phyloP scores from a whole-genome alignment of 2,113 vertebrate species.

The Pygathrix nemaeus region DNA sequence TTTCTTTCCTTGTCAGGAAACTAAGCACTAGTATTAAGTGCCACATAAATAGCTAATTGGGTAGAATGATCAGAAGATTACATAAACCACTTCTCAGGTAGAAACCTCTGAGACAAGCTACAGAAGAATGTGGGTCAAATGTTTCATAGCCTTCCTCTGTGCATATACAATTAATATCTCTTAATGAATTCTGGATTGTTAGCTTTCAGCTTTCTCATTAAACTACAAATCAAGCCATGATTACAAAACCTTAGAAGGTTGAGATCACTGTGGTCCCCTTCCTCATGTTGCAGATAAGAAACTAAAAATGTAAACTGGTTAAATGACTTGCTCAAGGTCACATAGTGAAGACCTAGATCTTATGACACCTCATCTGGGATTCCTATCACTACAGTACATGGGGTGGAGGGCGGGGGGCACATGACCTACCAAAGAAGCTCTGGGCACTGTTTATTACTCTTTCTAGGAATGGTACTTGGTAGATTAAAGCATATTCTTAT shows the following conservation, averaged over 20 bases:
- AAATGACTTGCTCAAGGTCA: conserved; percentile 28
- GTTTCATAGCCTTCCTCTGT: not conserved
- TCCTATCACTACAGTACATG: not conserved
- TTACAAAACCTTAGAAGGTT: conserved; percentile 18
- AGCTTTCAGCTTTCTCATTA: conserved; percentile 46
- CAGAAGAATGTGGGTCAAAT: conserved; percentile 49
- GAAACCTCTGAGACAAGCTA: not conserved
- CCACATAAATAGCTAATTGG: conserved; percentile 70
- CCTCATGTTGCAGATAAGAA: conserved; percentile 27
- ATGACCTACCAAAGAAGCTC: not conserved
- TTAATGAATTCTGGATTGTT: conserved; percentile 34
- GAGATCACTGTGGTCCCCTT: not conserved
- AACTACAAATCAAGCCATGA: conserved; percentile 10
- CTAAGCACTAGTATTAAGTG: conserved; percentile 47
- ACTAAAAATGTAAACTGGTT: conserved; percentile 15
- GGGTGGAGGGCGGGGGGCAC: rapidly evolving
- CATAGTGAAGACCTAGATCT: not conserved
- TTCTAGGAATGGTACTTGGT: not conserved
- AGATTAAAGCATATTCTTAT: not conserved
- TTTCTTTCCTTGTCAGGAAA: conserved; percentile 47
- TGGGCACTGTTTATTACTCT: not conserved
- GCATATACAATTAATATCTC: conserved; percentile 54
- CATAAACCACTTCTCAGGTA: conserved; percentile 45
- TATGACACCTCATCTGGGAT: not conserved
- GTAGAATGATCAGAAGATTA: conserved; percentile 56